Evolutionary conservation across 2,888 invertebrate species (phyloP).

Genomic region (Coleophora flavipennella): DNA sequence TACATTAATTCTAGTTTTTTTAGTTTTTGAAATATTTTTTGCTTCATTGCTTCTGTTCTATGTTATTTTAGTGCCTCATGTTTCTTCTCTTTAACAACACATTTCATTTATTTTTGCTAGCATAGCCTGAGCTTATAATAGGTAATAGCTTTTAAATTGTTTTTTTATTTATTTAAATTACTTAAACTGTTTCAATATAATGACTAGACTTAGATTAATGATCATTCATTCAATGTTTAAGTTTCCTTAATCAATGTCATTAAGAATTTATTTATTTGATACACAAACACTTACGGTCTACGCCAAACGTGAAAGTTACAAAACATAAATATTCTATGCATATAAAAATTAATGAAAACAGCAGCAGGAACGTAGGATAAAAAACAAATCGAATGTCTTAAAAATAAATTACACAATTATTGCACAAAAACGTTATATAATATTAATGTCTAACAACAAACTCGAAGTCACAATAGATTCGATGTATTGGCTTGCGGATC

Average conservation of each 20-base stretch:
- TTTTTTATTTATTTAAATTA: not conserved
- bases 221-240: not conserved
- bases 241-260: not conserved
- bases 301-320: too few species aligned
- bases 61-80: not conserved
- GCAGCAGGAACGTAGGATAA: too few species aligned
- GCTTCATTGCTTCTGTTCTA: conserved; percentile 8
- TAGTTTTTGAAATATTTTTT: not conserved
- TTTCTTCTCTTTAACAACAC: not conserved
- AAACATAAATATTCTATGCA: too few species aligned
- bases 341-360: too few species aligned
- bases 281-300: too few species aligned
- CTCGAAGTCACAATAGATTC: too few species aligned
- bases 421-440: too few species aligned
- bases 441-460: too few species aligned
- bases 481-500: too few species aligned
- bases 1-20: conserved; percentile 24
- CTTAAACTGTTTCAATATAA: not conserved
- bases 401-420: too few species aligned
- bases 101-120: conserved; percentile 8
- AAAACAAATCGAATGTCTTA: too few species aligned
- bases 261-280: not conserved
- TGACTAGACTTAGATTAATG: not conserved
- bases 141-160: not conserved
- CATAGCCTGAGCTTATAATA: too few species aligned